These are phyloP conservation scores for Rhagonycha fulva DNA, from an alignment of 2,888 invertebrate genomes.

Conservation along the genomic window DNA sequence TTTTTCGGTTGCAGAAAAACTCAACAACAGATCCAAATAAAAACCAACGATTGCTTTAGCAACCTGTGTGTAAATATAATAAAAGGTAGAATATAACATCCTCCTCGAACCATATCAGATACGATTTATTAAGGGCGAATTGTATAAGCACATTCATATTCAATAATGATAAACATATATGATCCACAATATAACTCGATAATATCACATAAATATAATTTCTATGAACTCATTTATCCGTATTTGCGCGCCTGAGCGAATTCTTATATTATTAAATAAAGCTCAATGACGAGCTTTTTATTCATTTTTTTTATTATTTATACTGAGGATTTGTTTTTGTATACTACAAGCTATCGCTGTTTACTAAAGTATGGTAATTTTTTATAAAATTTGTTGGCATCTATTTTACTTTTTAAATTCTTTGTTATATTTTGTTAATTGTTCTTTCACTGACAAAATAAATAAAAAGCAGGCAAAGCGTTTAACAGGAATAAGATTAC, in stretches of 20 bases:
- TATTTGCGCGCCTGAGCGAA: slow-evolving; percentile 28
- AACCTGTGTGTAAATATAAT: background rate
- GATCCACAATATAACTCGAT: slow-evolving; percentile 31
- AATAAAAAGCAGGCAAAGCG: slow-evolving; percentile 16
- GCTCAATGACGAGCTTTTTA: slow-evolving; percentile 23
- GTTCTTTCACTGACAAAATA: slow-evolving; percentile 16
- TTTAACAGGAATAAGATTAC: slow-evolving; percentile 24
- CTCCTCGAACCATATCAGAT: slow-evolving; percentile 24
- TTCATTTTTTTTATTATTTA: slow-evolving; percentile 19
- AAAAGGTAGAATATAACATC: slow-evolving; percentile 2
- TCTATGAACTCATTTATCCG: slow-evolving; percentile 30
- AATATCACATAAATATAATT: slow-evolving; percentile 30
- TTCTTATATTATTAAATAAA: slow-evolving; percentile 27
- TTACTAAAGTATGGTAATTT: slow-evolving; percentile 23
- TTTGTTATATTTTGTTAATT: slow-evolving; percentile 15
- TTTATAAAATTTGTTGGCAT: slow-evolving; percentile 14
- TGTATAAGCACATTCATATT: slow-evolving; percentile 28
- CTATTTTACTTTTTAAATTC: slow-evolving; percentile 9
- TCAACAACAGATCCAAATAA: background rate
- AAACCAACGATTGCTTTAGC: background rate
- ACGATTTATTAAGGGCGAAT: slow-evolving; percentile 26
- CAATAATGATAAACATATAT: slow-evolving; percentile 29
- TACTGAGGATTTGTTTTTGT: slow-evolving; percentile 12
- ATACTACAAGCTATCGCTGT: slow-evolving; percentile 10
- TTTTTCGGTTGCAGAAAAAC: background rate